Evolutionary conservation across 2,888 invertebrate species (phyloP), one percentile per base, ranked within the genome.

Genomic region (Cistogaster globosa): DNA sequence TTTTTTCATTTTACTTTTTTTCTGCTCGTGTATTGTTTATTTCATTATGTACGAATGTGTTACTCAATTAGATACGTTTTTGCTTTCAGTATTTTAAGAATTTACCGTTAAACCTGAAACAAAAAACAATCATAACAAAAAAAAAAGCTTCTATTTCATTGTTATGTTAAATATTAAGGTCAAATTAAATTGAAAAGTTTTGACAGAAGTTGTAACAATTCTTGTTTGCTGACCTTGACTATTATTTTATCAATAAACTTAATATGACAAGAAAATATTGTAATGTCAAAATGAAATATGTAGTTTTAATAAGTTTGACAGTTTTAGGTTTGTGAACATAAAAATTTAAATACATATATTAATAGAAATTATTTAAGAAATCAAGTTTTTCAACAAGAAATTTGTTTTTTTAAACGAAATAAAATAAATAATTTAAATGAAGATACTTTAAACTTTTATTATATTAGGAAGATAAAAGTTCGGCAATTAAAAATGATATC

Each of bases 211-310:
- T 58, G 8, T 20, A n/a, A 22, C 1, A 42, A 42, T 42, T 42
- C 12, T 42, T 42, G 42, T 42, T 42, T 12, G 42, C 42, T 42
- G 11, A 1, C 51, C 51, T 53, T 53, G 9, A 18, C n/a, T 20
- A n/a, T 32, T 32, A 71, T 79, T 79, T 72, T 26, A 79, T 79
- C 79, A 57, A 79, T 79, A 79, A 79, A 63, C 58, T n/a, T 9
- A 20, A 16, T 79, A 32, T 48, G 38, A 53, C 22, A 67, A 26
- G 42, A 11, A 62, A 22, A 22, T 51, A 36, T 51, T 36, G 0
- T 22, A 48, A 3, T 55, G 4, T 0, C n/a, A 12, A n/a, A 11
- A 14, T 11, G 20, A 38, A 38, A 55, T n/a, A n/a, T n/a, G n/a
- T 16, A 38, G 12, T 57, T 42, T 69, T 26, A n/a, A 20, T 32